phyloP scores from a whole-genome alignment of 2,888 invertebrate genomes.

The Sarcophaga subvicina region DNA sequence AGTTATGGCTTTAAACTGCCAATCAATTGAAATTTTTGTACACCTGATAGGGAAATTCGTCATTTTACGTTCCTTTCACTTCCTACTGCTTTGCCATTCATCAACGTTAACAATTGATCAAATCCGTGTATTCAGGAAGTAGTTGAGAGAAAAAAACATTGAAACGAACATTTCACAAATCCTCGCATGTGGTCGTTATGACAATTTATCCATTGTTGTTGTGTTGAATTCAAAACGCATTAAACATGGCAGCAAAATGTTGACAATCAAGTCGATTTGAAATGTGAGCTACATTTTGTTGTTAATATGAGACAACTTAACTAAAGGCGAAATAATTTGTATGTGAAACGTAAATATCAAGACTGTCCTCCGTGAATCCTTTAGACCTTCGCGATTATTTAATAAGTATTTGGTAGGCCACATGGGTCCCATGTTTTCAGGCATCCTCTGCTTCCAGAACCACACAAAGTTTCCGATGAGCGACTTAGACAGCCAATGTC shows the following conservation, averaged over 20 bases:
- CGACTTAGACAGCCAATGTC: too few species aligned
- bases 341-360: too few species aligned
- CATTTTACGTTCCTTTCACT: conserved; percentile 5
- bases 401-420: too few species aligned
- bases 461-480: too few species aligned
- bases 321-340: too few species aligned
- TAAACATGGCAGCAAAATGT: neutral
- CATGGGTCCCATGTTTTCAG: too few species aligned
- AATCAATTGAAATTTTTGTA: conserved; percentile 53
- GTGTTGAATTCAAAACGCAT: conserved; percentile 42
- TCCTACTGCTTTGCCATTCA: conserved; percentile 19
- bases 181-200: conserved; percentile 78
- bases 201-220: conserved; percentile 70
- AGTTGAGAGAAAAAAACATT: neutral
- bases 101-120: conserved; percentile 56
- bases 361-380: too few species aligned
- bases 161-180: conserved; percentile 66
- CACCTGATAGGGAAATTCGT: conserved; percentile 57
- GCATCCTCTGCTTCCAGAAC: rapidly evolving
- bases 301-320: too few species aligned
- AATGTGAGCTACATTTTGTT: neutral
- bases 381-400: too few species aligned
- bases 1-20: conserved; percentile 47
- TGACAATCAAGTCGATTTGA: neutral
- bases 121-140: conserved; percentile 55